Evolutionary conservation across 35 echinoderm and acorn worm species (phyloP), one percentile per base, ranked within the genome.

Genomic region (Lytechinus variegatus): DNA sequence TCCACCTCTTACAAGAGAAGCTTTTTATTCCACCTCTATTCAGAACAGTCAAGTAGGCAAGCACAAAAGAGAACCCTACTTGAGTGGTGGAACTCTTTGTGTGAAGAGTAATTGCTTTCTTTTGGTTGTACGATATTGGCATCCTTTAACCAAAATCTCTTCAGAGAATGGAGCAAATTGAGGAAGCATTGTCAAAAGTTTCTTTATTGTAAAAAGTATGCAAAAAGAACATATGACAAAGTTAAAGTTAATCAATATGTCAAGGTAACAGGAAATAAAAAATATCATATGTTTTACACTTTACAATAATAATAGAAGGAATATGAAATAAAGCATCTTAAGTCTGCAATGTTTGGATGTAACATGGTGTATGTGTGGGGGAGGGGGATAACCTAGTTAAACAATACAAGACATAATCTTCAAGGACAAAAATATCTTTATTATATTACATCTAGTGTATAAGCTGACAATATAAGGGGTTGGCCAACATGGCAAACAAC

Each of bases 91-190:
- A 79, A 79, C 66, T 79, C 66, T 79, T 79, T 79, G 66, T 79
- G 66, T 16, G 66, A 44, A 79, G 66, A 79, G 66, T 79, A 79
- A 79, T 79, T 79, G 66, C 66, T 79, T 79, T 79, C 66, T 79
- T 79, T 79, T 79, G 66, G n/a, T 79, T 24, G 19, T 79, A 7
- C 24, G 5, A 79, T 24, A 79, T n/a, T 16, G 21, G 66, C 66
- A 79, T 79, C 16, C 19, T 24, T 79, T 79, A 19, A 79, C 14
- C 66, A 79, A 79, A 6, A 79, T 24, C 21, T 79, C 66, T 79
- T 79, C 4, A 79, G 66, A 79, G 66, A 24, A 24, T 19, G 66
- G 2, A 13, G 1, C 6, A 58, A 19, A 79, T 16, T 3, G 66
- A 5, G 66, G 5, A n/a, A 79, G 66, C 66, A 24, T 79, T 79